Conservation (phyloP, 2,113 vertebrate species). For the Zosterops hypoxanthus region DNA sequence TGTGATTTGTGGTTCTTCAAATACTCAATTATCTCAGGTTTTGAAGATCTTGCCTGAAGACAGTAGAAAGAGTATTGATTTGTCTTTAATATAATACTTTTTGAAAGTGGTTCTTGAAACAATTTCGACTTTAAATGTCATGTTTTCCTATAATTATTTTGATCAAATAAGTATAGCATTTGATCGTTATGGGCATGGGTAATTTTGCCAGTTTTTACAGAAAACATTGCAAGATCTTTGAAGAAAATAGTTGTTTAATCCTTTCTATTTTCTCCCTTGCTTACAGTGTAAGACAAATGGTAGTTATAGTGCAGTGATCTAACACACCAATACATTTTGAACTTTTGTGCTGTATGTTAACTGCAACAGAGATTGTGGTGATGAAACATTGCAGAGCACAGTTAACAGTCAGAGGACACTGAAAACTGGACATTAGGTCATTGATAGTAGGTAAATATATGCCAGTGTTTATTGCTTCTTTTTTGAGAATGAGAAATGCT, state of each 20-base stretch:
- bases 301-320: slow-evolving; percentile 14
- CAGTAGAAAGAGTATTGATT: slow-evolving; percentile 56
- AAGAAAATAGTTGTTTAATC: slow-evolving; percentile 66
- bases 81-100: slow-evolving; percentile 65
- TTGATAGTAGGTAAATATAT: background rate
- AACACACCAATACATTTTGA: background rate
- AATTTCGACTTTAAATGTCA: slow-evolving; percentile 68
- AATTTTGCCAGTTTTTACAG: slow-evolving; percentile 56
- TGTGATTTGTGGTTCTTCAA: slow-evolving; percentile 61
- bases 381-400: background rate
- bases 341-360: slow-evolving; percentile 5
- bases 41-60: slow-evolving; percentile 63
- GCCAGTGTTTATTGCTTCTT: background rate
- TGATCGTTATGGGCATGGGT: slow-evolving; percentile 37
- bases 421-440: background rate
- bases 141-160: slow-evolving; percentile 73
- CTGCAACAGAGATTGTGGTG: background rate
- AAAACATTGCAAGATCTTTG: slow-evolving; percentile 44
- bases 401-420: background rate
- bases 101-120: slow-evolving; percentile 58
- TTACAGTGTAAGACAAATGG: background rate
- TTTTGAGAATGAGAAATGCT: background rate
- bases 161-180: slow-evolving; percentile 61
- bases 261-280: slow-evolving; percentile 42
- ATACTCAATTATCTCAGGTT: slow-evolving; percentile 65